A percentile compares a stretch with the other conserved stretches of the same genome.
Evolutionary conservation across 2,888 invertebrate genomes (phyloP).

Genomic region (Punctoribates punctum): DNA sequence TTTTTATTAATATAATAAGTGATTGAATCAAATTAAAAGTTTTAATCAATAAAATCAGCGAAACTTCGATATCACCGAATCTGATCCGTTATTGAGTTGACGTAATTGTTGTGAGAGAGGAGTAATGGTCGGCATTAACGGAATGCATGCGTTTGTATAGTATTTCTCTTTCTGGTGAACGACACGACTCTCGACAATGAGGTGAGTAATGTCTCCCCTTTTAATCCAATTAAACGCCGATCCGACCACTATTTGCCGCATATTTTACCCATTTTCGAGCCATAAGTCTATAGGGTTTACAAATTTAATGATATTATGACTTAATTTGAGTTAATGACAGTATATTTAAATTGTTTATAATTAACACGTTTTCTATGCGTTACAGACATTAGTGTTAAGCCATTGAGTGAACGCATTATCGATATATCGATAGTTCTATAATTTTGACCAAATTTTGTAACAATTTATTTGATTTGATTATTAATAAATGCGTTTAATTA

Average conservation of each 20-base stretch:
- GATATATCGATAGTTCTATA: neutral
- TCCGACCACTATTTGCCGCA: neutral
- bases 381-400: neutral
- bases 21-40: neutral
- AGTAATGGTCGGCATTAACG: neutral
- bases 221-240: neutral
- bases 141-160: neutral
- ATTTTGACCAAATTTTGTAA: neutral
- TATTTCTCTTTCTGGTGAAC: slow-evolving; percentile 23
- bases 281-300: neutral
- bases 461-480: neutral
- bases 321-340: neutral
- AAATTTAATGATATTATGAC: neutral
- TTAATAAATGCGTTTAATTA: slow-evolving; percentile 2
- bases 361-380: slow-evolving; percentile 34
- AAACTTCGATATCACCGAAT: neutral
- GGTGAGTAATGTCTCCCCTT: neutral
- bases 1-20: neutral
- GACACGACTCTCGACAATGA: slow-evolving; percentile 18
- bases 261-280: neutral
- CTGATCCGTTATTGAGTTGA: neutral
- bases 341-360: neutral
- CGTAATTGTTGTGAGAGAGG: neutral
- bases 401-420: slow-evolving; percentile 9
- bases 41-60: neutral